Base-by-base conservation (phyloP, 2,113 vertebrate species). In the Phasianus colchicus region DNA sequence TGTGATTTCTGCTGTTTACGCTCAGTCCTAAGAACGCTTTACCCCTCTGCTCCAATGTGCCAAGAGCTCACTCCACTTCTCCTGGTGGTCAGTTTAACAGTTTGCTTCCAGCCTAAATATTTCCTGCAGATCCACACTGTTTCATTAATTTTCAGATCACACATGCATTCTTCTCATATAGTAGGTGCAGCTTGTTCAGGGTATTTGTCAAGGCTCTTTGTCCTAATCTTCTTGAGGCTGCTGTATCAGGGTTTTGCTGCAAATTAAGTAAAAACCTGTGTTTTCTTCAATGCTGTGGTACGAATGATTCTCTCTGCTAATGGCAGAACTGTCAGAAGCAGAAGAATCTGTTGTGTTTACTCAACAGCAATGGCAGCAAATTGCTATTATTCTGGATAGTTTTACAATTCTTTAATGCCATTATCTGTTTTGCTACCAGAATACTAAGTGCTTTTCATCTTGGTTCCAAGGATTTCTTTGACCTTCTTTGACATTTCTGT, bases 101-200 rank as follows among this genome's bases (percentile, higher is more conserved):
- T 78, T 85, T 89, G 34, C 43, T 74, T 60, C 34, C 38, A 43
- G 74, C 89, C 90, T 85, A 88, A 77, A 30, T 42, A 57, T 94
- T 86, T 93, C 76, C 86, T 70, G 77, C 78, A 80, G 88, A 82
- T 32, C 12, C 1, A 3, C 65, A 75, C 11, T 48, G 21, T 84
- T 94, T 92, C 93, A 96, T 94, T 95, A 87, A 83, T 85, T 98
- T 98, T 96, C 96, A 93, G 89, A 91, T 95, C 95, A 96, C 92
- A 93, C 43, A 30, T 36, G 5, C 22, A 6, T 87, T 96, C 58
- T 70, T 54, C 75, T 93, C 90, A 40, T 92, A 89, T 77, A 92
- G 88, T 67, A 93, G 77, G 76, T 93, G 71, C 88, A 96, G 74
- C 30, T 91, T 89, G 86, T 95, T 75, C 57, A 89, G 74, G 73